phyloP scores from a whole-genome alignment of 2,888 invertebrate genomes.

The Pteria penguin region DNA sequence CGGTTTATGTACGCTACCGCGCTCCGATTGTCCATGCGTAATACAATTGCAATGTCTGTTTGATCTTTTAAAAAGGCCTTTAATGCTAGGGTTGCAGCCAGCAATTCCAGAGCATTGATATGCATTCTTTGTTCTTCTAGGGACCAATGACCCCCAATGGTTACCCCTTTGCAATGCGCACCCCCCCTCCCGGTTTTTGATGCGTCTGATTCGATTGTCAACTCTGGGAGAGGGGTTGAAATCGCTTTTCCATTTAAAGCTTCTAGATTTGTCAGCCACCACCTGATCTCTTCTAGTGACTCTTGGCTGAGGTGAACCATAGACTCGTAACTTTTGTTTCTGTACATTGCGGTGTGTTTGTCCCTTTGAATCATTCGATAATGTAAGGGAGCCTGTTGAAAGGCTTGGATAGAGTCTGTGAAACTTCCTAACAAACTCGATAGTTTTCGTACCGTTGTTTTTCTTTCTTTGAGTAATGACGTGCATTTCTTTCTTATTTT shows the following conservation, averaged over 20 bases:
- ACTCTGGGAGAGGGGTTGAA: no score
- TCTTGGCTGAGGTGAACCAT: neutral
- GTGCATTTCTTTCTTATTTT: no score
- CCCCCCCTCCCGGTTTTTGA: conserved; percentile 17
- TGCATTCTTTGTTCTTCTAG: no score
- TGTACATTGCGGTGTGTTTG: conserved; percentile 2
- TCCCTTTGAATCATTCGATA: conserved; percentile 2
- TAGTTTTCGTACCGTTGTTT: conserved; percentile 3
- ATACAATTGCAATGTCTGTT: no score
- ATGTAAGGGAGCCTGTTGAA: neutral
- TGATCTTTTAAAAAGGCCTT: no score
- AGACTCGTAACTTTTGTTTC: conserved; percentile 5
- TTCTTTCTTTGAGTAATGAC: no score
- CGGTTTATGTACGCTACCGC: conserved; percentile 22
- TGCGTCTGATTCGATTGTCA: no score
- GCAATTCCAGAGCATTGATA: no score
- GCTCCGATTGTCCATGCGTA: no score
- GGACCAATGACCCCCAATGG: conserved; percentile 13
- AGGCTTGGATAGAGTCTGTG: no score
- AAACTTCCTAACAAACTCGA: neutral
- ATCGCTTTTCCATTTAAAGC: conserved; percentile 3
- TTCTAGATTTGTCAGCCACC: conserved; percentile 14
- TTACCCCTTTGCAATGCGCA: neutral
- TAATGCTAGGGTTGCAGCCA: no score
- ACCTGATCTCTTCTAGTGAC: neutral